Base-by-base conservation (phyloP, 2,113 vertebrate genomes). In the Callorhinus ursinus region DNA sequence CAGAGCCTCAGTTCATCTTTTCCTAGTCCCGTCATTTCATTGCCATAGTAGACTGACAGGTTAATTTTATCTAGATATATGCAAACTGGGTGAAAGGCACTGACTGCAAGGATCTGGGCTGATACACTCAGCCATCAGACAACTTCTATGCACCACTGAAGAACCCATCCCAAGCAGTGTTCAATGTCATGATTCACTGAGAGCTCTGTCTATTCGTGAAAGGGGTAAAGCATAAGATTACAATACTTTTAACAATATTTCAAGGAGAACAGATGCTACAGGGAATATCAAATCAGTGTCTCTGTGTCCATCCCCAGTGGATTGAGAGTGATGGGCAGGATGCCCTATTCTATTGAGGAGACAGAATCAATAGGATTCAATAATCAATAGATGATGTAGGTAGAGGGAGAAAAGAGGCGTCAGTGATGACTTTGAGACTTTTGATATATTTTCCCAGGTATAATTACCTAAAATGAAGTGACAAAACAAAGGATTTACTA, bases 141-240 rank as follows among this genome's bases (percentile, higher is more conserved):
- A 49, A 53, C 61, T 12, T 61, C 59, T 55, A 5, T 19, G 14
- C 2, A 2, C 22, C 3, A 8, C 8, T 13, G 28, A 53, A 42
- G 12, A 28, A 15, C 4, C 1, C 11, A 49, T 65, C 11, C 7
- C 2, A 5, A 7, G 3, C 4, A 3, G 7, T 4, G 24, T 33
- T 77, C 36, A 42, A 19, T 59, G 57, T 65, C 51, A n/a, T 33
- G 61, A 46, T 82, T 90, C 74, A 46, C 2, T 18, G 46, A 57
- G 33, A 67, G 16, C 16, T 15, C 53, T 0, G 11, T 5, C 28
- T 26, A 18, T 9, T 42, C 2, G 31, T 0, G 36, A 80, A 46
- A 2, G 15, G 5, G 4, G 15, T 28, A 53, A 90, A 86, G 33
- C 12, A 55, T 4, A 42, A 63, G 42, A 24, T 1, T 31, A 84